Evolutionary conservation across 2,888 invertebrate genomes (phyloP), one percentile per base, ranked within the genome.

Genomic region (Drosophila cracens): DNA sequence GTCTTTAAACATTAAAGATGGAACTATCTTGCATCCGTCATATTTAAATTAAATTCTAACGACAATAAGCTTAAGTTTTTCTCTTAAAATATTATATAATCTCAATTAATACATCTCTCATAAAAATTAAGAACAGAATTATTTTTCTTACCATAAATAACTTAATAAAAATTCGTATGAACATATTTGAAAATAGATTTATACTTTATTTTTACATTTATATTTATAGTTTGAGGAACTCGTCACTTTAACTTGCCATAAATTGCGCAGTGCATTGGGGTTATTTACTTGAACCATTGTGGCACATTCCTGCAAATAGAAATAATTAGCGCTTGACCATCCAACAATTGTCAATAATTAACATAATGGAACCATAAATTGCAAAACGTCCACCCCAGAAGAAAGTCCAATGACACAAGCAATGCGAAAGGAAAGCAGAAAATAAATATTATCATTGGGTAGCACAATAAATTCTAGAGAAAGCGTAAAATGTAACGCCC

Each of bases 281-380:
- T 76, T 72, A 76, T 60, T 62, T 56, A 69, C 70, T 46, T 36
- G 11, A 52, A 11, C 27, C 52, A 59, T 58, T 63, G 48, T 53
- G 31, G 53, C 52, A 51, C 31, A 38, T 33, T 38, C 13, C 46
- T 21, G 54, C 52, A 62, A 70, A 77, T 81, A 81, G 81, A 77
- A 74, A 81, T 71, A 77, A 83, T 81, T 81, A 68, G 69, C 64
- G 71, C 63, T 70, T 83, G 70, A 74, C 52, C 74, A 64, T 48
- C 31, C 64, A 73, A 58, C 88, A 91, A 91, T 91, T 91, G 90
- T 78, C 80, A 78, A 90, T 84, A 86, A 91, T 90, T 91, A 91
- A 91, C 90, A 91, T 90, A 90, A 89, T 90, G 89, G 79, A 87
- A 78, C 75, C 76, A 85, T 81, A 82, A 87, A 84, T 84, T 83